These are phyloP conservation scores for Spea bombifrons DNA, from an alignment of 2,113 vertebrate species.

Conservation along the genomic window DNA sequence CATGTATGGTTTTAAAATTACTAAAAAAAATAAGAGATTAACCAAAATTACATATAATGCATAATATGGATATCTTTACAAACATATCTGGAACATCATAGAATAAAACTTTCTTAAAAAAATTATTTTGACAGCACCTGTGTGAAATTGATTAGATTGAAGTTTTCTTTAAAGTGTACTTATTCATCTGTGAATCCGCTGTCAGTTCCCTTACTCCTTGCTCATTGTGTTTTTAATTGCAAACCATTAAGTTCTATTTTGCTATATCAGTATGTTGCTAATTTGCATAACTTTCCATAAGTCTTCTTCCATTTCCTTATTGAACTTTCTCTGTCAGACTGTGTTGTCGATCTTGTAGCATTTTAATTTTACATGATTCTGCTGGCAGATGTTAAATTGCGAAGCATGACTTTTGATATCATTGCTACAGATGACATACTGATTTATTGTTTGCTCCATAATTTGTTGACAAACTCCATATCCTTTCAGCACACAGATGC, in stretches of 20 bases:
- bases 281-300: conserved; percentile 43
- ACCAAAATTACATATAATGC: too few species aligned
- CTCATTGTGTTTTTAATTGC: conserved; percentile 31
- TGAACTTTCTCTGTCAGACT: conserved; percentile 42
- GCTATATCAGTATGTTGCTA: conserved; percentile 22
- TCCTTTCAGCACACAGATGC: conserved; percentile 54
- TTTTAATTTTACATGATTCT: conserved; percentile 52
- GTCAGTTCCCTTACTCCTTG: conserved; percentile 15
- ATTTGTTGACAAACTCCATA: conserved; percentile 58
- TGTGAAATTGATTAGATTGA: neutral
- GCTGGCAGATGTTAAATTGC: conserved; percentile 49
- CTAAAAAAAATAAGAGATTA: too few species aligned
- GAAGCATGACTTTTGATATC: conserved; percentile 50
- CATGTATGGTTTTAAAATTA: too few species aligned
- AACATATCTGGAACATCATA: too few species aligned
- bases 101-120: neutral
- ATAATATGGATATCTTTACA: too few species aligned
- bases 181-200: conserved; percentile 24
- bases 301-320: conserved; percentile 48
- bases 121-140: neutral
- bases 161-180: conserved; percentile 10
- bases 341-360: conserved; percentile 31
- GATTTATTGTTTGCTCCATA: conserved; percentile 56
- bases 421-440: conserved; percentile 51
- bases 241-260: conserved; percentile 33